Conservation (phyloP, 2,797 vertebrate genomes). For the Acrossocheilus fasciatus region DNA sequence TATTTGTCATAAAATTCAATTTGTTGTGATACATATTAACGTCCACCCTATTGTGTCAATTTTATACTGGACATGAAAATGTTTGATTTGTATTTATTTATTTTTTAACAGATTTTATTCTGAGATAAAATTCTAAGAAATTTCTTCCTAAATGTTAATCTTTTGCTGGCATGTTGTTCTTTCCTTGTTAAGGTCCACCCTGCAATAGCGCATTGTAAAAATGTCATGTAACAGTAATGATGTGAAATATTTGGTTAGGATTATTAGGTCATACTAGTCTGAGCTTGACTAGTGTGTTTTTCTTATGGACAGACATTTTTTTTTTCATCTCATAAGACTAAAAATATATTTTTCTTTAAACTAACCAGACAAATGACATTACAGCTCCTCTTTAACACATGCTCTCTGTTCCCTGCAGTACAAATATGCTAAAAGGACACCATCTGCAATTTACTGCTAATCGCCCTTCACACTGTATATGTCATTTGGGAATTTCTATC, state of each 20-base stretch:
- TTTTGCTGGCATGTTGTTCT: not conserved
- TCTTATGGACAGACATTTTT: not conserved
- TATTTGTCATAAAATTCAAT: not conserved
- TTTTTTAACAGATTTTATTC: not conserved
- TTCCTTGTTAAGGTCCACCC: not conserved
- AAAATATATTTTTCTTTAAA: not conserved
- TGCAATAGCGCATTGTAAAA: not conserved
- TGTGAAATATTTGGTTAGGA: too few relatives aligned
- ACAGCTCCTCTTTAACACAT: not conserved
- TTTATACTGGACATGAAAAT: not conserved
- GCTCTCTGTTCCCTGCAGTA: not conserved
- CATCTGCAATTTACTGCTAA: conserved; percentile 34
- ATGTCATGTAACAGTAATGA: not conserved
- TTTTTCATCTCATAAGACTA: not conserved
- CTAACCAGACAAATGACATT: not conserved
- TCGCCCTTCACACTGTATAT: not conserved
- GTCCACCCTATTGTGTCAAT: not conserved
- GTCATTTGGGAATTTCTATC: conserved; percentile 6
- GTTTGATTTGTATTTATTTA: not conserved
- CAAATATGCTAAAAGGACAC: conserved; percentile 15
- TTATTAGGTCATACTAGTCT: too few relatives aligned
- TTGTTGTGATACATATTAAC: not conserved
- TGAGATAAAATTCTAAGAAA: not conserved
- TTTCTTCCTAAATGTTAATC: not conserved
- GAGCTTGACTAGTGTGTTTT: not conserved